Evolutionary conservation across 1,140 invertebrate genomes (phyloP).

Genomic region (Euura saliciscinereae): DNA sequence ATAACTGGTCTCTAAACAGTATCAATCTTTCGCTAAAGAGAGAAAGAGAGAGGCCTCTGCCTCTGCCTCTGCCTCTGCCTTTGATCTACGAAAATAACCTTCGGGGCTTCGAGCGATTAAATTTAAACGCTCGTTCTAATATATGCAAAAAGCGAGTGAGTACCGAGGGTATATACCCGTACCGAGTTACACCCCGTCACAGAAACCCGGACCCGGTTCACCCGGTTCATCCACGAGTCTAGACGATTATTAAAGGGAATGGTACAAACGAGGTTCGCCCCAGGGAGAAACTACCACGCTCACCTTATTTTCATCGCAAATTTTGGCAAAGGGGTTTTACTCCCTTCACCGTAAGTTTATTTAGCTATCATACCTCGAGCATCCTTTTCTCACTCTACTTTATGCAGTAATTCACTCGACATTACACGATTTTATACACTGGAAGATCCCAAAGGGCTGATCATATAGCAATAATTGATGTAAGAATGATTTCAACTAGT

Average conservation of each 20-base stretch:
- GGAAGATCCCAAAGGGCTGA: too few species aligned
- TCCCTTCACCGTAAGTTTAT: not conserved
- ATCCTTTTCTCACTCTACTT: not conserved
- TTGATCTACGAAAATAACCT: conserved; percentile 27
- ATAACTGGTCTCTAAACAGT: conserved; percentile 16
- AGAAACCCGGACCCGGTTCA: conserved; percentile 1
- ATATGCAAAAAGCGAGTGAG: not conserved
- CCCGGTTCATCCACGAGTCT: not conserved
- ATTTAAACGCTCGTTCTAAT: conserved; percentile 20
- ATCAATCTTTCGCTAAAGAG: conserved; percentile 20
- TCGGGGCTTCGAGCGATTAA: conserved; percentile 33
- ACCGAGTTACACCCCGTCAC: not conserved
- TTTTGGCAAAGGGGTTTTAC: not conserved
- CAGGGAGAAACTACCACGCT: too few species aligned
- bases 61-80: not conserved
- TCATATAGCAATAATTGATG: not conserved
- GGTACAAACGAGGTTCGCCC: not conserved
- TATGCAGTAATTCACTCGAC: not conserved
- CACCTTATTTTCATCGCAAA: not conserved
- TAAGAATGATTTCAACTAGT: too few species aligned
- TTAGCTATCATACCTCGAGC: not conserved
- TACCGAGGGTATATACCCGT: conserved; percentile 13
- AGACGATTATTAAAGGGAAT: conserved; percentile 10
- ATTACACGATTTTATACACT: not conserved
- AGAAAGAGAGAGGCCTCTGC: too few species aligned